A percentile compares a stretch with the other conserved stretches of the same genome.
phyloP scores from a whole-genome alignment of 2,113 vertebrate species.

The Coptodon rendalli region DNA sequence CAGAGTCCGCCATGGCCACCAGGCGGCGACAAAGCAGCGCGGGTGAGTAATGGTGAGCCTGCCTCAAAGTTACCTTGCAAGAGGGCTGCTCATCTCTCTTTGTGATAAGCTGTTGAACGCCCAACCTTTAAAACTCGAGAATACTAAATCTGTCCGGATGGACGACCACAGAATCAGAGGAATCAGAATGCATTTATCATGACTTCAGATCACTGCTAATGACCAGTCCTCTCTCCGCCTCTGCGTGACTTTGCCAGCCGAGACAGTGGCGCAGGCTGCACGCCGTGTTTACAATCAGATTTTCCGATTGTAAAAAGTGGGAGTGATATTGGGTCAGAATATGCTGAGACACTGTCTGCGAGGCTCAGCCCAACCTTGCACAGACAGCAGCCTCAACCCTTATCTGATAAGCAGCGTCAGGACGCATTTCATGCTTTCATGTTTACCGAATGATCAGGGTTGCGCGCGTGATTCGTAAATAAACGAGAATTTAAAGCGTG shows the following conservation, averaged over 20 bases:
- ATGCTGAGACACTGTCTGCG: background rate
- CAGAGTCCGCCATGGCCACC: background rate
- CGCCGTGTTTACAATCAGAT: background rate
- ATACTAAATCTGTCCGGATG: background rate
- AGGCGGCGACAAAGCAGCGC: slow-evolving; percentile 22
- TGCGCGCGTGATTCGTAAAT: background rate
- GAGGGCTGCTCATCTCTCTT: background rate
- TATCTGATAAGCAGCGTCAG: background rate
- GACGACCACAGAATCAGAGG: background rate
- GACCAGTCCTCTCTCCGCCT: background rate
- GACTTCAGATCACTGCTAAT: background rate
- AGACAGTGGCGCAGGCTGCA: background rate
- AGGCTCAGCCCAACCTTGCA: background rate
- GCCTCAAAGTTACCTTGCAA: background rate
- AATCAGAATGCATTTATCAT: background rate
- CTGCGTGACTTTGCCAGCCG: background rate
- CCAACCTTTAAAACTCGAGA: background rate
- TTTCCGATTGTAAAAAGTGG: background rate
- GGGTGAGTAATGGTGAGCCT: background rate
- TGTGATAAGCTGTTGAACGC: background rate
- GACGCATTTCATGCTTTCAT: background rate
- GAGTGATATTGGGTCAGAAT: background rate
- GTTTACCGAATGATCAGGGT: background rate
- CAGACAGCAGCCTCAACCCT: background rate
- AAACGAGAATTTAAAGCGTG: background rate